phyloP scores from a whole-genome alignment of 2,888 invertebrate species.

The Mechanitis messenoides region DNA sequence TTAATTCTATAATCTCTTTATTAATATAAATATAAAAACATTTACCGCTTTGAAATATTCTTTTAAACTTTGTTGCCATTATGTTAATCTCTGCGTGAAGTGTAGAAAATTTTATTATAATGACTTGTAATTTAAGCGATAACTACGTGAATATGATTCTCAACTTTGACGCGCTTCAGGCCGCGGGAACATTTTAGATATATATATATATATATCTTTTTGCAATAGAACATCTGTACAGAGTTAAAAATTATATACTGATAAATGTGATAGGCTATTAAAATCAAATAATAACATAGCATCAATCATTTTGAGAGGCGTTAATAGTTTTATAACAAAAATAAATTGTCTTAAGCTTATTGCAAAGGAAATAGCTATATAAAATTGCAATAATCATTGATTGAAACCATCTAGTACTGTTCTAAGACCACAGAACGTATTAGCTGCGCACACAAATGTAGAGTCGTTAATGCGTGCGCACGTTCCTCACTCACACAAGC shows the following conservation, averaged over 20 bases:
- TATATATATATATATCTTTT: not conserved
- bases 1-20: no score
- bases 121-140: constrained; percentile 29
- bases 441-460: constrained; percentile 36
- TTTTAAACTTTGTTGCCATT: constrained; percentile 14
- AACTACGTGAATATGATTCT: constrained; percentile 28
- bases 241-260: not conserved
- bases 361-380: constrained; percentile 22
- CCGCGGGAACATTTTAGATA: constrained; percentile 11
- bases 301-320: constrained; percentile 7
- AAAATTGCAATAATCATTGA: constrained; percentile 27
- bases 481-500: constrained; percentile 58
- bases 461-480: constrained; percentile 36
- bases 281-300: not conserved
- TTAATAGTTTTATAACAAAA: constrained; percentile 17
- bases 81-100: constrained; percentile 30
- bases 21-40: constrained; percentile 24
- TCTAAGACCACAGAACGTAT: constrained; percentile 33
- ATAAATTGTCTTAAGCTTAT: constrained; percentile 10
- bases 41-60: constrained; percentile 24
- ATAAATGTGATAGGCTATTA: not conserved
- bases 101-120: constrained; percentile 35
- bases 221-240: not conserved
- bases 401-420: constrained; percentile 40
- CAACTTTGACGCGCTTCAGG: constrained; percentile 9